Base-by-base conservation (phyloP, 1,140 invertebrate genomes). In the Laupala kohalensis region DNA sequence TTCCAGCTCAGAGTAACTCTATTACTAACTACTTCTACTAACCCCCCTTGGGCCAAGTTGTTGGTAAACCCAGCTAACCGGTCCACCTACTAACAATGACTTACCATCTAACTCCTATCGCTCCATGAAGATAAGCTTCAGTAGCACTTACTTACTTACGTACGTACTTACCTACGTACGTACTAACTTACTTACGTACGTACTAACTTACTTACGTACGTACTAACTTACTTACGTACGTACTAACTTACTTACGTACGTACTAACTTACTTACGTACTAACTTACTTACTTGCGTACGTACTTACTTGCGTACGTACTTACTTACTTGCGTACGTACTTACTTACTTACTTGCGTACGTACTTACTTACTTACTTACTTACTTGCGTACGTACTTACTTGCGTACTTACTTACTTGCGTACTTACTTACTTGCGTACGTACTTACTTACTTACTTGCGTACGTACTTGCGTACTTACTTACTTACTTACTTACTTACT, bases 151-250 rank as follows among this genome's bases (percentile, higher is more conserved):
- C n/a, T n/a, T n/a, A n/a, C n/a, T n/a, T n/a, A n/a, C n/a, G n/a
- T n/a, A n/a, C n/a, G n/a, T n/a, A n/a, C n/a, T n/a, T n/a, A n/a
- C n/a, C n/a, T 25, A 71, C 23, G 27, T 24, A 71, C 24, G 66
- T 19, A 27, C 4, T 74, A 64, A 5, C 30, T 69, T 66, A 72
- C 15, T 73, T 67, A 67, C 4, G 66, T 26, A 72, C 68, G 27
- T 26, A 37, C 67, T 72, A 30, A 71, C 68, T 72, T 53, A 71
- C 71, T 71, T 23, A 69, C 65, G 70, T 19, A 72, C 71, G 30
- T 25, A 72, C 68, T 29, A 26, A 71, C 68, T 30, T 15, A 72
- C 23, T 72, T 37, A 71, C 67, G 9, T 37, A 71, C 67, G 71
- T 37, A 37, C 67, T 70, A 6, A 72, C 68, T 72, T 24, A 72